A percentile compares a stretch with the other conserved stretches of the same genome.
phyloP scores from a whole-genome alignment of 2,888 invertebrate genomes.

The Ichneumoninae sp. region DNA sequence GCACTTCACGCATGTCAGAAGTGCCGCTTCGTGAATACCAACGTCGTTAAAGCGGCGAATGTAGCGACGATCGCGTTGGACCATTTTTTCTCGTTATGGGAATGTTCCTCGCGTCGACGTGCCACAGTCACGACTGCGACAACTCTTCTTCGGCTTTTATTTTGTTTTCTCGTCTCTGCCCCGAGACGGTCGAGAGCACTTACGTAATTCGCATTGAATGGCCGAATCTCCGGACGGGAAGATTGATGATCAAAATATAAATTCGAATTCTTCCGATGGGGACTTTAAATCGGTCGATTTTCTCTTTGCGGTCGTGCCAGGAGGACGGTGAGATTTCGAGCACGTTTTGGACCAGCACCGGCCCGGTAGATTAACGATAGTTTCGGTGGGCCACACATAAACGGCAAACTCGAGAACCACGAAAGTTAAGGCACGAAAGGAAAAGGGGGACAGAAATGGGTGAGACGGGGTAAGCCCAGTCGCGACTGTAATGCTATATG shows the following conservation, averaged over 20 bases:
- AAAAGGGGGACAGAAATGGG: conserved; percentile 5
- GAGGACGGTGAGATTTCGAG: conserved; percentile 5
- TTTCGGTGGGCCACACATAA: conserved; percentile 52
- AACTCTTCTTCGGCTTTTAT: not conserved
- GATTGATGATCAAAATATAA: conserved; percentile 54
- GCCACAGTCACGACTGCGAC: not conserved
- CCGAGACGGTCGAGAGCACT: conserved; percentile 3
- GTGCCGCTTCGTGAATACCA: not conserved
- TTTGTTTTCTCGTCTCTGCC: not conserved
- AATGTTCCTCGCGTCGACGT: not conserved
- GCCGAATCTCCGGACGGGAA: conserved; percentile 35
- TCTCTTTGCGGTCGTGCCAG: not conserved
- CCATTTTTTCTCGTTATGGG: conserved; percentile 8
- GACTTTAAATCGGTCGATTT: not conserved
- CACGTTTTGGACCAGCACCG: not conserved
- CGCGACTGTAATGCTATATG: conserved; percentile 9
- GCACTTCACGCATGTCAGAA: conserved; percentile 8
- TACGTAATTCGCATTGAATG: conserved; percentile 41
- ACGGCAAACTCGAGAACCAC: conserved; percentile 48
- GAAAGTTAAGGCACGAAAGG: conserved; percentile 47
- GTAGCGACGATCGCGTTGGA: conserved; percentile 13
- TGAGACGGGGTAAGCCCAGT: not conserved
- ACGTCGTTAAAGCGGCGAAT: conserved; percentile 7
- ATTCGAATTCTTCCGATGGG: conserved; percentile 32
- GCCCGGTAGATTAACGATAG: conserved; percentile 66